phyloP scores from a whole-genome alignment of 2,113 vertebrate species.

The Theristicus caerulescens region DNA sequence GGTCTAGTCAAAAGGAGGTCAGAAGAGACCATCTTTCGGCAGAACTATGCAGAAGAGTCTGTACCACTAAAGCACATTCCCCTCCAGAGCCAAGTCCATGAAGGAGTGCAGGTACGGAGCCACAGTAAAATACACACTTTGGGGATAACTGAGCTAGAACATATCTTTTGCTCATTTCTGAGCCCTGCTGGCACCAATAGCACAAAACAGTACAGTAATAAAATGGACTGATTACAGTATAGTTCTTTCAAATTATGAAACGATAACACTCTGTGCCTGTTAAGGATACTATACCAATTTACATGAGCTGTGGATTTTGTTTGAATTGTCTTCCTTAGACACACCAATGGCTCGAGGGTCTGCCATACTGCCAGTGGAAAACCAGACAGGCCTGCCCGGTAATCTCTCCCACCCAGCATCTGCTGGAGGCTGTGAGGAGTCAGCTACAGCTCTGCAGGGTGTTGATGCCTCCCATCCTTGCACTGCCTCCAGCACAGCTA shows the following conservation, averaged over 20 bases:
- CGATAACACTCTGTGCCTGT: background rate
- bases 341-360: rapidly evolving
- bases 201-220: background rate
- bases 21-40: background rate
- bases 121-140: background rate
- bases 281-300: background rate
- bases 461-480: background rate
- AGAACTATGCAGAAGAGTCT: background rate
- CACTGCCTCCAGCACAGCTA: background rate
- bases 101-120: background rate
- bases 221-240: background rate
- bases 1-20: background rate
- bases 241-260: background rate
- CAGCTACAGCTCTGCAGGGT: background rate
- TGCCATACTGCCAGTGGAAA: background rate
- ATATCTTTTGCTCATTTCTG: background rate
- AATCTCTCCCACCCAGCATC: rapidly evolving
- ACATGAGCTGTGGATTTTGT: background rate
- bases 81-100: background rate
- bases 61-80: background rate
- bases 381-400: background rate
- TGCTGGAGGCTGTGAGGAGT: background rate
- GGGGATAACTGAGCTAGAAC: background rate
- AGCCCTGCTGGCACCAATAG: background rate
- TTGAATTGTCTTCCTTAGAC: background rate